Evolutionary conservation across 2,113 vertebrate genomes (phyloP).

Genomic region (Struthidea cinerea): DNA sequence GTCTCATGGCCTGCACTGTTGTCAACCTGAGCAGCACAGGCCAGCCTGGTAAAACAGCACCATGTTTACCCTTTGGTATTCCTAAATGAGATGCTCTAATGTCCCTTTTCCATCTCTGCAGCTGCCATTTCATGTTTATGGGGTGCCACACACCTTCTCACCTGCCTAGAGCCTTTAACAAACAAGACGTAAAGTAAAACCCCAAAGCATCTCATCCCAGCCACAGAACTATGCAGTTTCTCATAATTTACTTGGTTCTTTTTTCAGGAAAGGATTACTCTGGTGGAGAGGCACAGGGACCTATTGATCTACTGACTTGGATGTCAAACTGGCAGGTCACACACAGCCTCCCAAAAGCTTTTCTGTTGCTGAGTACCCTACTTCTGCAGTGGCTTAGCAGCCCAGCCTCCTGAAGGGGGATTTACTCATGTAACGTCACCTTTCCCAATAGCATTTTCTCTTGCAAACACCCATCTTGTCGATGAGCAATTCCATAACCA

Average conservation of each 20-base stretch:
- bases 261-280: neutral
- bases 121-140: neutral
- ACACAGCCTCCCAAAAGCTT: neutral
- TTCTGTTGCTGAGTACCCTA: neutral
- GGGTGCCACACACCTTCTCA: neutral
- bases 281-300: neutral
- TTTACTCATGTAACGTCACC: neutral
- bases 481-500: neutral
- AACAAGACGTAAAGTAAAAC: neutral
- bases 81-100: neutral
- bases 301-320: neutral
- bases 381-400: conserved; percentile 29
- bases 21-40: neutral
- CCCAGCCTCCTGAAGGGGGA: neutral
- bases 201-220: neutral
- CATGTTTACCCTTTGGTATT: neutral
- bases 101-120: neutral
- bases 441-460: neutral
- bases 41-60: neutral
- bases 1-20: fast-evolving
- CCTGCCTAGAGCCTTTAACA: neutral
- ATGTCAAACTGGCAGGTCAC: neutral
- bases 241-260: neutral
- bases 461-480: neutral
- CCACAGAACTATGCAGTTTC: neutral